Evolutionary conservation across 2,113 vertebrate species (phyloP), one percentile per base, ranked within the genome.

Genomic region (Hyla sarda): DNA sequence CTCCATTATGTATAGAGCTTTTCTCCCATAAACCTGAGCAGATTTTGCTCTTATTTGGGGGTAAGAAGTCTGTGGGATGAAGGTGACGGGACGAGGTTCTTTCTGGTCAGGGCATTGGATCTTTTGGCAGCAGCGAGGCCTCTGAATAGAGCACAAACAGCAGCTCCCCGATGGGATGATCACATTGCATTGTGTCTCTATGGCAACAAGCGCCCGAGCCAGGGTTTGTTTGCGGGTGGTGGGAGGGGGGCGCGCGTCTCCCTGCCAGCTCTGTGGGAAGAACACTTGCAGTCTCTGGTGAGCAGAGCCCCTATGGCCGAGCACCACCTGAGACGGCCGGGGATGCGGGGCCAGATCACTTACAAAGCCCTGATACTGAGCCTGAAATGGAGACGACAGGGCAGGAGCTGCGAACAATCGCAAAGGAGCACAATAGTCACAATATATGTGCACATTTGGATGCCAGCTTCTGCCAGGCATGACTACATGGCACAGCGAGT

Each of bases 141-240:
- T 58, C 32, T 19, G 62, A 86, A 56, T 30, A 81, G 50, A 80
- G 52, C 47, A 50, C 48, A 85, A 78, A 72, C 84, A 86, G 45
- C 76, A 82, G 78, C 85, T 87, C 85, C 85, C 85, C 62, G 48
- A 86, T 81, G 84, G 84, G 34, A 77, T 73, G 67, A 73, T 81
- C 84, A 50, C 85, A 87, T 87, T 87, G 85, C 69, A 82, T 87
- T 82, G 67, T 14, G 56, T 87, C 67, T 47, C 85, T 14, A 87
- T 87, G 78, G 85, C 37, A 82, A 82, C 85, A 7, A 37, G 10
- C 77, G 85, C 85, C 8, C 9, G 54, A 62, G 78, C 37, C 13
- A 71, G 75, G 54, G 75, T 25, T 48, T 54, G 83, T 76, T 50
- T 77, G 41, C 7, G 60, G 83, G 56, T 78, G 25, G 83, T 85